A percentile compares a stretch with the other conserved stretches of the same genome.
These are phyloP conservation scores for Scomberomorus guttatus DNA, from an alignment of 2,797 vertebrate species.

Conservation along the genomic window DNA sequence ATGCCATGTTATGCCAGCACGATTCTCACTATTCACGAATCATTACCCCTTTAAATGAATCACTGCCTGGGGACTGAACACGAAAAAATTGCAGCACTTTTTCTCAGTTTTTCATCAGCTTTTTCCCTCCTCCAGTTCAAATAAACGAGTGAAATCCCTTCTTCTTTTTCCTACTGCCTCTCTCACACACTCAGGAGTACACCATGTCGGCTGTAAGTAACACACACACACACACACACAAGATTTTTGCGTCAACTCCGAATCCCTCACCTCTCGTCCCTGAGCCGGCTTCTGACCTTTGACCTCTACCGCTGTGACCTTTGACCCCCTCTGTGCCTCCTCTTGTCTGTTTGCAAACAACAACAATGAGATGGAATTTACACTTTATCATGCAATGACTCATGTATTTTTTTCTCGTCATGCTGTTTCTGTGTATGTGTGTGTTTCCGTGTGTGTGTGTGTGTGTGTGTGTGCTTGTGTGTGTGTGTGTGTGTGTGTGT, in stretches of 20 bases:
- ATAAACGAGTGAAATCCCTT: constrained; percentile 81
- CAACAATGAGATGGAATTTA: constrained; percentile 14
- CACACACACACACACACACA: constrained; percentile 81
- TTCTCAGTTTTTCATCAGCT: constrained; percentile 51
- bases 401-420: constrained; percentile 24
- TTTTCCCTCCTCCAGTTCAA: constrained; percentile 56
- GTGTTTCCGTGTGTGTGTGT: constrained; percentile 34
- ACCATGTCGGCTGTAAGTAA: constrained; percentile 99
- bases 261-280: constrained; percentile 51
- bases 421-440: constrained; percentile 11
- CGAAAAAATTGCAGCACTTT: constrained; percentile 43
- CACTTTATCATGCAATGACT: constrained; percentile 9
- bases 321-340: constrained; percentile 64
- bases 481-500: constrained; percentile 37
- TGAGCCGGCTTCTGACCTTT: constrained; percentile 60
- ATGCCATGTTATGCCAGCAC: constrained; percentile 51
- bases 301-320: constrained; percentile 55
- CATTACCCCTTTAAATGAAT: constrained; percentile 68
- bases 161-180: constrained; percentile 91
- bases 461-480: constrained; percentile 34
- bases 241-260: constrained; percentile 49
- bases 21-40: constrained; percentile 65
- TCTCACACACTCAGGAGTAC: constrained; percentile 96
- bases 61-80: constrained; percentile 52
- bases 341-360: constrained; percentile 58